Percentiles rank a stretch among this genome's conserved stretches.
These are phyloP conservation scores for Drosophila bocki DNA, from an alignment of 1,140 invertebrate species.

Conservation along the genomic window DNA sequence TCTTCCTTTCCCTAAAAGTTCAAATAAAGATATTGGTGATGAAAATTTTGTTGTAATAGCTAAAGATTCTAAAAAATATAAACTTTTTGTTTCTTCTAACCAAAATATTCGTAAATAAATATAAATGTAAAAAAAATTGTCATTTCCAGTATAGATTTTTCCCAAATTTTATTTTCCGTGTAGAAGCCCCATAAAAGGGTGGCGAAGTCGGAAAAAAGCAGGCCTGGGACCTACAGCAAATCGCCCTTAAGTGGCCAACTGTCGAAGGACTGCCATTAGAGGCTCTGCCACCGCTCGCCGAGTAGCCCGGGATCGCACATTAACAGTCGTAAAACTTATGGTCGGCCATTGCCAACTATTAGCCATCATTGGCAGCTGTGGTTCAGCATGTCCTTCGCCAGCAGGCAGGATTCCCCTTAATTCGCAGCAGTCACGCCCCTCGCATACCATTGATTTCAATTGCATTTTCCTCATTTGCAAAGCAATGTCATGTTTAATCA, in stretches of 20 bases:
- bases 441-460: background rate
- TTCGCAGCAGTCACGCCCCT: constrained; percentile 4
- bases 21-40: too few relatives aligned
- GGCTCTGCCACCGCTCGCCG: constrained; percentile 15
- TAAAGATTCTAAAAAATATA: too few relatives aligned
- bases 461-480: constrained; percentile 5
- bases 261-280: constrained; percentile 34
- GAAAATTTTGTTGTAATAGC: too few relatives aligned
- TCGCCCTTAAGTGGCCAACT: constrained; percentile 33
- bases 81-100: too few relatives aligned
- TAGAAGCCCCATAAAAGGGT: constrained; percentile 26
- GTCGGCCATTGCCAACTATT: constrained; percentile 54
- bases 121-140: background rate
- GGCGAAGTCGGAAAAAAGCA: background rate
- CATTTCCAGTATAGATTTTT: background rate
- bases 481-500: constrained; percentile 6
- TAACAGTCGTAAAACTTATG: constrained; percentile 63
- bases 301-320: constrained; percentile 30
- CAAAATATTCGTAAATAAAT: background rate
- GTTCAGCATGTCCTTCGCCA: constrained; percentile 10
- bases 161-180: background rate
- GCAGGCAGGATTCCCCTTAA: constrained; percentile 3
- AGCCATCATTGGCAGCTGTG: constrained; percentile 70
- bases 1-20: background rate
- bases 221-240: constrained; percentile 16